phyloP scores from a whole-genome alignment of 2,113 vertebrate genomes.

The Pteruthius melanotis region DNA sequence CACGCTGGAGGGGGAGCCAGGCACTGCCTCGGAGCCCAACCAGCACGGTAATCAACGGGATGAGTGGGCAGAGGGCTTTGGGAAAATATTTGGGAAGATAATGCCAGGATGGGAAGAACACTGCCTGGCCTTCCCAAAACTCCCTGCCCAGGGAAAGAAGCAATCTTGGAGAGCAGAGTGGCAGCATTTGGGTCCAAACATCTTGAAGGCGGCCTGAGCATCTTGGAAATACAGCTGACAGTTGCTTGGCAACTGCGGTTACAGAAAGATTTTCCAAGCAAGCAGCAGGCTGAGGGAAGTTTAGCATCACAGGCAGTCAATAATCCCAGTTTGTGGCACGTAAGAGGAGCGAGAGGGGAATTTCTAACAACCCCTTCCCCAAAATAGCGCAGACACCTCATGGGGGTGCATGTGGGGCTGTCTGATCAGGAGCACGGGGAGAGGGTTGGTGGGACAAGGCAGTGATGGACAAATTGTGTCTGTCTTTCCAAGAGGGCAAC shows the following conservation, averaged over 20 bases:
- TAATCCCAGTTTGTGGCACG: background rate
- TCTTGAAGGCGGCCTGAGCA: background rate
- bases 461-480: background rate
- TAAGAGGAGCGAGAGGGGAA: background rate
- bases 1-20: background rate
- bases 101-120: background rate
- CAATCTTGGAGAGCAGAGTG: background rate
- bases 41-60: background rate
- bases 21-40: fast-evolving
- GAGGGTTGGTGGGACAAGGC: background rate
- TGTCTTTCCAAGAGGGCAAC: background rate
- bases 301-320: constrained; percentile 4
- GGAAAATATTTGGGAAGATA: background rate
- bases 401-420: fast-evolving
- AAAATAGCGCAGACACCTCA: fast-evolving
- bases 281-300: constrained; percentile 16
- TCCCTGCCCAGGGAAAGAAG: background rate
- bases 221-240: constrained; percentile 17
- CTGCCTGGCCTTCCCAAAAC: background rate
- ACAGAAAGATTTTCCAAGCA: constrained; percentile 39
- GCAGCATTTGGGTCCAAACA: background rate
- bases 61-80: background rate
- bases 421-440: background rate
- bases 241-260: constrained; percentile 50
- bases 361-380: background rate